A percentile compares a stretch with the other conserved stretches of the same genome.
phyloP scores from a whole-genome alignment of 2,797 vertebrate genomes.

The Melanotaenia nigrans region DNA sequence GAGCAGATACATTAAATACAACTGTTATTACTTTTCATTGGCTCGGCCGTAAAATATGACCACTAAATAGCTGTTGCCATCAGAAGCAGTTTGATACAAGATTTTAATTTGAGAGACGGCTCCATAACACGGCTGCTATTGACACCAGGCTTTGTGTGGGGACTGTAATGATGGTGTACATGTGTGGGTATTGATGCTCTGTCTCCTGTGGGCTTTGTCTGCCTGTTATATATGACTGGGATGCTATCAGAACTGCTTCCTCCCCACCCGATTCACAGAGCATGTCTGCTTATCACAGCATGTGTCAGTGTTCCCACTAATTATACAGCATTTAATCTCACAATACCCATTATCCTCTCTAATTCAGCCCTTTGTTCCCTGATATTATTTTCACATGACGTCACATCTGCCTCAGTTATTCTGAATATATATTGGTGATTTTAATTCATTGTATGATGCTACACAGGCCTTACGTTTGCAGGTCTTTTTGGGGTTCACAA shows the following conservation, averaged over 20 bases:
- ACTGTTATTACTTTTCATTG: constrained; percentile 98
- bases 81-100: constrained; percentile 94
- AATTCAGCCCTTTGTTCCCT: background rate
- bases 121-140: constrained; percentile 89
- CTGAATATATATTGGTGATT: too few species aligned
- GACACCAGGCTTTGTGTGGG: constrained; percentile 92
- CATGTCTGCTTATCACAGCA: constrained; percentile 88
- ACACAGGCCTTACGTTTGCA: too few species aligned
- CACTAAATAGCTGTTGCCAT: constrained; percentile 94
- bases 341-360: background rate
- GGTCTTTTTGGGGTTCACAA: too few species aligned
- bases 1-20: constrained; percentile 98
- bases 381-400: background rate
- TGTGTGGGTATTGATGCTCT: constrained; percentile 94
- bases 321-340: constrained; percentile 27
- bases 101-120: constrained; percentile 98
- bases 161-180: constrained; percentile 92
- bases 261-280: constrained; percentile 43
- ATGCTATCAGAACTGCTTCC: constrained; percentile 84
- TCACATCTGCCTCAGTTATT: too few species aligned
- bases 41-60: constrained; percentile 91
- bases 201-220: constrained; percentile 89
- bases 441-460: too few species aligned
- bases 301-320: constrained; percentile 85
- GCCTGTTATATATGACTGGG: constrained; percentile 86